Percentiles rank a stretch among this genome's conserved stretches.
These are phyloP conservation scores for Salticus scenicus DNA, from an alignment of 2,888 invertebrate species.

Conservation along the genomic window DNA sequence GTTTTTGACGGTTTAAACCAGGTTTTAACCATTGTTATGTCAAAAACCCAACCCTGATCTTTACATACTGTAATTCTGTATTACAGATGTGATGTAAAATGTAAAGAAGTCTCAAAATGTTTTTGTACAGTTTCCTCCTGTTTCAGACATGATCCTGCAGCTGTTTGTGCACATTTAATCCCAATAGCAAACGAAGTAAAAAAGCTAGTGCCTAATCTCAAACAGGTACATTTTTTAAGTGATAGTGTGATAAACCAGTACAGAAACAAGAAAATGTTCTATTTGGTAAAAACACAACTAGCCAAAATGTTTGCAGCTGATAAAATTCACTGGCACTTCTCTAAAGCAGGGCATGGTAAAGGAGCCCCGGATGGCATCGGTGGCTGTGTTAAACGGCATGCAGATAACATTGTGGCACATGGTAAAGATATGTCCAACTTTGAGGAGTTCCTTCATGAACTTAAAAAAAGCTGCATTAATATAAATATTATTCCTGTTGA, in stretches of 20 bases:
- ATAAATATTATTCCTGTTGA: neutral
- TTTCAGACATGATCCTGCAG: neutral
- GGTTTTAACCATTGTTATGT: too few relatives aligned
- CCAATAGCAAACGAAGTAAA: neutral
- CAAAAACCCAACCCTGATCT: too few relatives aligned
- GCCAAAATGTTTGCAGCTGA: neutral
- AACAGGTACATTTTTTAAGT: neutral
- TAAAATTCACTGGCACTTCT: too few relatives aligned
- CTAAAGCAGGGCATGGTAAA: too few relatives aligned
- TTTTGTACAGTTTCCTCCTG: neutral
- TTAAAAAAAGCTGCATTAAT: neutral
- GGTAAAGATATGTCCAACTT: neutral
- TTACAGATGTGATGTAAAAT: neutral
- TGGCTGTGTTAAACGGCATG: neutral
- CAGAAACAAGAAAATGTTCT: neutral
- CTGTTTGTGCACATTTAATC: neutral
- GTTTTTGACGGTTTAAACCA: too few relatives aligned
- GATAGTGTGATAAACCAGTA: neutral
- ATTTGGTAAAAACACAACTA: neutral
- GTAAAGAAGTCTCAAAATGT: neutral
- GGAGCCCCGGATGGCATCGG: neutral
- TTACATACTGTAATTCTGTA: neutral
- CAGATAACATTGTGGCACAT: neutral
- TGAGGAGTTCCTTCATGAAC: neutral
- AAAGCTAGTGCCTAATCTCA: neutral